Evolutionary conservation across 2,888 invertebrate species (phyloP), one percentile per base, ranked within the genome.

Genomic region (Cylindroiulus punctatus): DNA sequence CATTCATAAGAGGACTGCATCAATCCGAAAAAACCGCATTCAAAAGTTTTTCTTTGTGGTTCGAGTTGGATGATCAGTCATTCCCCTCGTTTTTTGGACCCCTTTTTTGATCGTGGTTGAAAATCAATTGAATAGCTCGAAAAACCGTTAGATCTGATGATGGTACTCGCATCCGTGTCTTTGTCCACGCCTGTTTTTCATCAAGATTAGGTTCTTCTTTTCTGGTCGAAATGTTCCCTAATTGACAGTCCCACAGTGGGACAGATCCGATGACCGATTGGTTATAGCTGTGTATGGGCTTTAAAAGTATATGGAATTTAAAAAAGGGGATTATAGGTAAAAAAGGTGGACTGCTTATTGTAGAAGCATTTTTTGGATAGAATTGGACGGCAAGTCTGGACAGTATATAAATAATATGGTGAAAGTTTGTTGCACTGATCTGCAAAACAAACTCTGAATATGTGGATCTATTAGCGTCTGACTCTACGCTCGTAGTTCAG

Each of bases 1-100:
- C 65, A 65, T 65, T 65, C 65, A 65, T 26, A 26, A 65, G 65
- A 65, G 65, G 65, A 65, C 65, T 65, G 65, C 65, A 65, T 65
- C 26, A 65, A 65, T 65, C 65, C 26, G n/a, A 65, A 65, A n/a
- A 26, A 26, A n/a, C 10, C 65, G 26, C 65, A 65, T 65, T 65
- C 26, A 26, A 65, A 65, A 26, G 65, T 65, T 65, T 65, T 65
- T 65, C 26, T 8, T 65, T 65, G 65, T 26, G 65, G 65, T 65
- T 65, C 65, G 65, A 65, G 26, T 26, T 65, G 65, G 65, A 65
- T 22, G 65, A 65, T 65, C 65, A 65, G 65, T 65, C 65, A 65
- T 65, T 26, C 65, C 52, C 65, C 65, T 65, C 26, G 22, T 3
- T 65, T 65, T 65, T 65, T 57, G n/a, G n/a, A 7, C 52, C 65